Conservation (phyloP, 2,113 vertebrate genomes). For the Athene noctua region DNA sequence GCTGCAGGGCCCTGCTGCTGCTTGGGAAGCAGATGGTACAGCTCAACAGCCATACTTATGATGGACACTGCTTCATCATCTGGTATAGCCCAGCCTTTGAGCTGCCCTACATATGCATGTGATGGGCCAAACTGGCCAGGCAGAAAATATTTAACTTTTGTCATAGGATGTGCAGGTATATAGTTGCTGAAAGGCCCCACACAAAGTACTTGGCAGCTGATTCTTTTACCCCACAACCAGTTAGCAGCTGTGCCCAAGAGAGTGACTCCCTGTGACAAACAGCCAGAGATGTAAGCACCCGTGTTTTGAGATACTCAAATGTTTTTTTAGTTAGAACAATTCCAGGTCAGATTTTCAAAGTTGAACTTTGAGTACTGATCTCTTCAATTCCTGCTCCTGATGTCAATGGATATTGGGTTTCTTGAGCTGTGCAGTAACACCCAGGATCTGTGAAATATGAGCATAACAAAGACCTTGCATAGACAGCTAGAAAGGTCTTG, state of each 20-base stretch:
- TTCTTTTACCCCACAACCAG: neutral
- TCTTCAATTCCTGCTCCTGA: neutral
- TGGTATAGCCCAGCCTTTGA: neutral
- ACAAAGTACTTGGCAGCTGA: neutral
- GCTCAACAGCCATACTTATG: rapidly evolving
- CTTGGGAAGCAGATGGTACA: neutral
- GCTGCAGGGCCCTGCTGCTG: neutral
- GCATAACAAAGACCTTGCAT: neutral
- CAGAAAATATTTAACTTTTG: neutral
- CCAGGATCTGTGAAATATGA: neutral
- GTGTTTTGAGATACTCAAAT: neutral
- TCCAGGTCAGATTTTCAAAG: neutral
- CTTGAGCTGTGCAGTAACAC: neutral
- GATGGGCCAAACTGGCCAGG: neutral
- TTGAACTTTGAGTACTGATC: neutral
- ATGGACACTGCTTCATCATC: neutral
- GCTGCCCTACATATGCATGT: rapidly evolving
- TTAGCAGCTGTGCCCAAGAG: neutral
- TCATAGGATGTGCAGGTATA: neutral
- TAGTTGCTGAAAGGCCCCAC: neutral
- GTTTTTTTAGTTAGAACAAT: neutral
- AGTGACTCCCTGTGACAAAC: neutral
- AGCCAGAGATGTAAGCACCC: neutral
- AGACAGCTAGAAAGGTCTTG: neutral
- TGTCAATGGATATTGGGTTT: neutral